Evolutionary conservation across 1,140 invertebrate species (phyloP), one percentile per base, ranked within the genome.

Genomic region (Bombus vancouverensis): DNA sequence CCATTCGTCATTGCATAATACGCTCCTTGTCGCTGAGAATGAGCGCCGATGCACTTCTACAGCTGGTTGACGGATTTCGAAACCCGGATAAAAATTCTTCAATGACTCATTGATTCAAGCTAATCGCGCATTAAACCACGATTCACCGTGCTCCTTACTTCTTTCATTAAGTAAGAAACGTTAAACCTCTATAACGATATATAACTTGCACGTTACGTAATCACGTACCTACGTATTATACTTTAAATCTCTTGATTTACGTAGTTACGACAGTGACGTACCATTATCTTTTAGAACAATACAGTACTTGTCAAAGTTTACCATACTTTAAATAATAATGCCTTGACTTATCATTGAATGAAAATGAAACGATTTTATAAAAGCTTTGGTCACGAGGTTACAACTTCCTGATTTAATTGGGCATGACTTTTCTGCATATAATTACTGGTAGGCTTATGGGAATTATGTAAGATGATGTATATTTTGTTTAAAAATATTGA

Each of bases 31-130:
- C 73, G 47, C 12, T 37, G 47, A 57, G 73, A 75, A 66, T 32
- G 59, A 25, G 5, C 15, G 42, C 9, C 72, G 42, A 42, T 53
- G 78, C 73, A 42, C 71, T 82, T 62, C 28, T 82, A 77, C 57
- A 53, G n/a, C 32, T 15, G 47, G 13, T 25, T 42, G 65, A 39
- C 32, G n/a, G 28, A 73, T 85, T 73, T 85, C 71, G 78, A 74
- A 81, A 85, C 57, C 47, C 66, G 22, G 25, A 47, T 22, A 74
- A 74, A 81, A 85, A 81, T 73, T 57, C 59, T 32, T 47, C 34
- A n/a, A 13, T 74, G 78, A 81, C 28, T 74, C 84, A 81, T 53
- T 37, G 68, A 72, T 74, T 47, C 68, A 15, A 39, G 28, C 28
- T 81, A 81, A 85, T 85, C 59, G 59, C 25, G 6, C 34, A 32